Percentiles rank a stretch among this genome's conserved stretches.
Evolutionary conservation across 2,113 vertebrate species (phyloP).

Genomic region (Xyliphius kryptos): DNA sequence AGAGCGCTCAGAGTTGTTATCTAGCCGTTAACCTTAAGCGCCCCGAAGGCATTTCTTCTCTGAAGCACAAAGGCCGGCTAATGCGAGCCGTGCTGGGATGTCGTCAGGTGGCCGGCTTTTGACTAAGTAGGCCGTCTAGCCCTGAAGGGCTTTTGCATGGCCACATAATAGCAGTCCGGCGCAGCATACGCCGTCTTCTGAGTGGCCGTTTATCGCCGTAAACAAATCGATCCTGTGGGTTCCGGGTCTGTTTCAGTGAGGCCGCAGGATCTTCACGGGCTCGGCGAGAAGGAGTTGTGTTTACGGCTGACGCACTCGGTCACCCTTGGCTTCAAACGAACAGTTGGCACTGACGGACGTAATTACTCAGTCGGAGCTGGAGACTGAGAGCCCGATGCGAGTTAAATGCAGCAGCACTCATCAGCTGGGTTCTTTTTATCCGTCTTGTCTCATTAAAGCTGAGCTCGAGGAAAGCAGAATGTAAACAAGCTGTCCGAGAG

Average conservation of each 20-base stretch:
- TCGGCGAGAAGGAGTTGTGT: not conserved
- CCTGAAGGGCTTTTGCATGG: constrained; percentile 1
- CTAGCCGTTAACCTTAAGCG: constrained; percentile 39
- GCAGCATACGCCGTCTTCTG: not conserved
- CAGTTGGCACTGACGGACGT: constrained; percentile 34
- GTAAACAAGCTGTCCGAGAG: constrained; percentile 58
- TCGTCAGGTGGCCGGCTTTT: constrained; percentile 22
- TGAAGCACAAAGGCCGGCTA: constrained; percentile 33
- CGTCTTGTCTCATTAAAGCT: constrained; percentile 57
- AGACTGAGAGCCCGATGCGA: constrained; percentile 41
- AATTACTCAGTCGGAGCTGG: constrained; percentile 44
- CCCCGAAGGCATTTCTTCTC: constrained; percentile 29
- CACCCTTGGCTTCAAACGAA: constrained; percentile 31
- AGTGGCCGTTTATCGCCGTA: constrained; percentile 14
- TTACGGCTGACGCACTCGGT: constrained; percentile 1
- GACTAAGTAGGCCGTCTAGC: constrained; percentile 6
- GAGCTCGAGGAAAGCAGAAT: constrained; percentile 49
- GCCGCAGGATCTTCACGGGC: not conserved
- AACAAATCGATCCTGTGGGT: constrained; percentile 28
- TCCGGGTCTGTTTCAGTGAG: constrained; percentile 8
- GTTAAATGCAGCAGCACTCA: constrained; percentile 52
- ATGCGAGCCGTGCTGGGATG: constrained; percentile 25
- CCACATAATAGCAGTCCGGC: constrained; percentile 12
- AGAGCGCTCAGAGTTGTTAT: constrained; percentile 22
- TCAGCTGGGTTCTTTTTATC: constrained; percentile 58